A percentile compares a stretch with the other conserved stretches of the same genome.
Conservation (phyloP, 2,888 invertebrate genomes). For the Acrobasis consociella region DNA sequence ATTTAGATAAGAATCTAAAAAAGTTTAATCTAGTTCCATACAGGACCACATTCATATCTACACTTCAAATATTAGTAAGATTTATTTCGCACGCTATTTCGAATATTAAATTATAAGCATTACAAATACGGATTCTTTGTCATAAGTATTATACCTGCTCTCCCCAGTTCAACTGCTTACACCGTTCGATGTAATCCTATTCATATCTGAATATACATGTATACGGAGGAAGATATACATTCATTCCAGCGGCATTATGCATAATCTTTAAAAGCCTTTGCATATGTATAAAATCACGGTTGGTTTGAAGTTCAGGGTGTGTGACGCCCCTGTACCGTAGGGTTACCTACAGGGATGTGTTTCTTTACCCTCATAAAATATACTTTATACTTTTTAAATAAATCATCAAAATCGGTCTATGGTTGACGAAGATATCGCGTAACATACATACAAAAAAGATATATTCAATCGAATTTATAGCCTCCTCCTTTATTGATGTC, state of each 20-base stretch:
- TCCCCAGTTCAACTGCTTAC: neutral
- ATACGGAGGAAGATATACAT: conserved; percentile 24
- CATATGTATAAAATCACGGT: conserved; percentile 30
- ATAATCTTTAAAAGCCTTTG: conserved; percentile 32
- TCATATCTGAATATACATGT: conserved; percentile 8
- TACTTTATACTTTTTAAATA: too few relatives aligned
- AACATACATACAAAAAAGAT: too few relatives aligned
- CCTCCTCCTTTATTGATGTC: too few relatives aligned
- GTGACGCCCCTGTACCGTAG: conserved; percentile 11
- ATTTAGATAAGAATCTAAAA: too few relatives aligned
- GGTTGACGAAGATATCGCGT: too few relatives aligned
- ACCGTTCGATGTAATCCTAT: conserved; percentile 12
- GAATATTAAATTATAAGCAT: too few relatives aligned
- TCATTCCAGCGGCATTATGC: conserved; percentile 30
- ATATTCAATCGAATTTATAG: too few relatives aligned
- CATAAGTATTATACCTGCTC: neutral
- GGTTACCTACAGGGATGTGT: conserved; percentile 48
- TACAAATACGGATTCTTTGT: neutral
- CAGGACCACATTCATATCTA: too few relatives aligned
- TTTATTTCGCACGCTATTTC: too few relatives aligned
- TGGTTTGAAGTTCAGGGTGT: conserved; percentile 26
- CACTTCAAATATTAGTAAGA: too few relatives aligned
- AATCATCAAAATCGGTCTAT: too few relatives aligned
- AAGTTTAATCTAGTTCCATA: too few relatives aligned
- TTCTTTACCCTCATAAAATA: conserved; percentile 33